Base-by-base conservation (phyloP, 2,888 invertebrate genomes). In the Glaucopsyche alexis region DNA sequence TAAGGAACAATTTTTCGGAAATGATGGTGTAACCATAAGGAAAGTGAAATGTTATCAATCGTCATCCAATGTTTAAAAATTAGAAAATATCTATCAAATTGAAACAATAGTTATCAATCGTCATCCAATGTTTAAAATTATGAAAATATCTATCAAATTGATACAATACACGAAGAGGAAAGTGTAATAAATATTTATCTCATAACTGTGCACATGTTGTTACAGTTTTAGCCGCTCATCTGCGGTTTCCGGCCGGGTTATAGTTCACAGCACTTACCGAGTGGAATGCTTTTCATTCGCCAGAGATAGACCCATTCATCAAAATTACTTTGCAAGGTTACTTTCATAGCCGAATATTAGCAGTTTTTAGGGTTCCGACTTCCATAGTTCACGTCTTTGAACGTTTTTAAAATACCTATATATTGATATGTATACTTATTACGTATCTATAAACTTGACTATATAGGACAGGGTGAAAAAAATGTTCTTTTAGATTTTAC, bases 241-340 rank as follows among this genome's bases (percentile, higher is more conserved):
- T 76, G 79, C 75, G 77, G 80, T 78, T 81, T 81, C 82, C 81
- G 80, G 78, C 73, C 76, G 47, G 75, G 74, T 72, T 74, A 76
- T 78, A 76, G 77, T 75, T 76, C 74, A 75, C 29, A 29, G 29
- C 29, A 29, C 75, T 75, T 40, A 29, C 45, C 65, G 50, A 65
- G 50, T 72, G 40, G 72, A 67, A 67, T 67, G 67, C 49, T 19
- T 49, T 66, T 49, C 45, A 67, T 67, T 67, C 47, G 47, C 49
- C 69, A 60, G 60, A 60, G 29, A 47, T 47, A n/a, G n/a, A 38
- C 14, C 13, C 29, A 13, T 38, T 60, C 29, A 29, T 7, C 16
- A 60, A 60, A 42, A 42, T 42, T 42, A 42, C 42, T 42, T 42
- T 42, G 29, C 29, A 29, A 29, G 29, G 29, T 29, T 29, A 29